Evolutionary conservation across 2,888 invertebrate genomes (phyloP).

Genomic region (Tetrapedia diversipes): DNA sequence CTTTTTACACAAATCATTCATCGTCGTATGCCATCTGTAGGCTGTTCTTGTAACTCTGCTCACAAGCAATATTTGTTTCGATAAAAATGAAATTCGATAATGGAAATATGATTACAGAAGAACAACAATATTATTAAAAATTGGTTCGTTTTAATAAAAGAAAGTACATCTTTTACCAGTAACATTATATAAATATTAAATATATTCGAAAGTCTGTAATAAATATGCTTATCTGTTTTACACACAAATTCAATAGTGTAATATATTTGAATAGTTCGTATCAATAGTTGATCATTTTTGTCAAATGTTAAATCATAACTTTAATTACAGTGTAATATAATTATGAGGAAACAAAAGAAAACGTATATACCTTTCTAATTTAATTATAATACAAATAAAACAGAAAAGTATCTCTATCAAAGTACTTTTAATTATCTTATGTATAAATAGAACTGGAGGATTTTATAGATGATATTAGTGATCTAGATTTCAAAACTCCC

Average conservation of each 20-base stretch:
- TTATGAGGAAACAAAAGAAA: too few relatives aligned
- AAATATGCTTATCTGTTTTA: too few relatives aligned
- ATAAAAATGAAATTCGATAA: background rate
- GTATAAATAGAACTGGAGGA: background rate
- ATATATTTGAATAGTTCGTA: background rate
- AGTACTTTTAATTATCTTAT: background rate
- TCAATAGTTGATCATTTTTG: background rate
- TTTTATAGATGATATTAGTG: background rate
- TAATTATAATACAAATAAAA: background rate
- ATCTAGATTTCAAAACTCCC: slow-evolving; percentile 20
- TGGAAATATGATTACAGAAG: background rate
- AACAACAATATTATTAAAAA: background rate
- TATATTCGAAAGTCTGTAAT: background rate
- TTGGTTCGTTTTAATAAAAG: background rate
- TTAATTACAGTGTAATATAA: background rate
- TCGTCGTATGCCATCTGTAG: slow-evolving; percentile 19
- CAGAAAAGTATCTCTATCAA: too few relatives aligned
- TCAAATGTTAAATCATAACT: background rate
- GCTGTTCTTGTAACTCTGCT: background rate
- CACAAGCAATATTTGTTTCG: background rate
- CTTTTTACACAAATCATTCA: slow-evolving; percentile 25
- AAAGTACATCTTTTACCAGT: background rate
- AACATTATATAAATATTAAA: background rate
- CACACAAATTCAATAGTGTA: background rate
- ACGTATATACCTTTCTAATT: too few relatives aligned